Conservation (phyloP, 2,797 vertebrate species). For the Coranthus polyacanthus region DNA sequence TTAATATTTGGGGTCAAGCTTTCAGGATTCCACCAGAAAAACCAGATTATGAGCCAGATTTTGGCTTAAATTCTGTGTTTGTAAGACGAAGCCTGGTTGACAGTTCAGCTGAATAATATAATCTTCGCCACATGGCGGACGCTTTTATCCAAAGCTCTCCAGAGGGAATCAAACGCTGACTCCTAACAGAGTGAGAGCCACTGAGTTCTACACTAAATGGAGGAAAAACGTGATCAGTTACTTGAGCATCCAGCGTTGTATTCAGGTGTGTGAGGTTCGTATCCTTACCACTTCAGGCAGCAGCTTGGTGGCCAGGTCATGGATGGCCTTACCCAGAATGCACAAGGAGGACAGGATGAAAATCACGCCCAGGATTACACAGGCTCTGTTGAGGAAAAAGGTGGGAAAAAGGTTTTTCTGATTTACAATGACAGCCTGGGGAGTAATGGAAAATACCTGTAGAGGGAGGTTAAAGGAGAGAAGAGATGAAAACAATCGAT, state of each 20-base stretch:
- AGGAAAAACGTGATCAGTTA: too few species aligned
- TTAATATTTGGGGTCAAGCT: slow-evolving; percentile 21
- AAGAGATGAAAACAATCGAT: too few species aligned
- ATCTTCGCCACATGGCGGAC: slow-evolving; percentile 32
- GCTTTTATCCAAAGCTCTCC: slow-evolving; percentile 38
- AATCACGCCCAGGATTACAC: slow-evolving; percentile 93
- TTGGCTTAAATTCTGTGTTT: slow-evolving; percentile 13
- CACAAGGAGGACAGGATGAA: slow-evolving; percentile 96
- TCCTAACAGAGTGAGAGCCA: too few species aligned
- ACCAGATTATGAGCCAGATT: slow-evolving; percentile 51
- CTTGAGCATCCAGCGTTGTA: too few species aligned
- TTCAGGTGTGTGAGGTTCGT: too few species aligned
- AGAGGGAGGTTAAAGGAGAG: too few species aligned
- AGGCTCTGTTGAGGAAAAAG: slow-evolving; percentile 86
- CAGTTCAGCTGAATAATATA: slow-evolving; percentile 15
- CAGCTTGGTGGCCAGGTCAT: slow-evolving; percentile 93
- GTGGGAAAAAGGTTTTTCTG: background rate
- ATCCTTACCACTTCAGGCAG: slow-evolving; percentile 96
- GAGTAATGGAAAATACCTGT: too few species aligned
- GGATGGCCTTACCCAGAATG: slow-evolving; percentile 97
- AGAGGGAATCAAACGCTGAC: slow-evolving; percentile 11
- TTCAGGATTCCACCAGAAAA: slow-evolving; percentile 45
- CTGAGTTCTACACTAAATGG: too few species aligned
- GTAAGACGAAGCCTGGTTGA: slow-evolving; percentile 3
- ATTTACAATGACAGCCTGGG: too few species aligned